These are phyloP conservation scores for human DNA, from an alignment of 2,113 vertebrate genomes.

Conservation along the genomic window DNA sequence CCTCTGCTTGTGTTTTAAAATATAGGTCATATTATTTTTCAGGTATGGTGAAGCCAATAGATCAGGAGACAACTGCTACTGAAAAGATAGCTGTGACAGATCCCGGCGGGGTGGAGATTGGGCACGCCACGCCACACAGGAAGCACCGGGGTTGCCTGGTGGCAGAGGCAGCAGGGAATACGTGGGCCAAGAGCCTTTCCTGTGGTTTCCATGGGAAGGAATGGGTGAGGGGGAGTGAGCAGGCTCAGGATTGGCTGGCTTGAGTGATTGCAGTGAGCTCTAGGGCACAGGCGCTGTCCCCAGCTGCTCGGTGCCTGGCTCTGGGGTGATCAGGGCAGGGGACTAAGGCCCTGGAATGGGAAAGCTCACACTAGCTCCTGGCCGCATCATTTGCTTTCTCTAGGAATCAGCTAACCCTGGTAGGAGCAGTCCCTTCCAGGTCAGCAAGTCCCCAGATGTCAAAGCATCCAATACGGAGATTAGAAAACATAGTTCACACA, in stretches of 20 bases:
- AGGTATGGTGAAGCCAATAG: neutral
- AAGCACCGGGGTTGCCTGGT: no score
- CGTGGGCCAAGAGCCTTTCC: neutral
- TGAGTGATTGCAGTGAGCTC: neutral
- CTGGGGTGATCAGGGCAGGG: neutral
- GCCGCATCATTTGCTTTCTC: neutral
- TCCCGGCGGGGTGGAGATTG: neutral
- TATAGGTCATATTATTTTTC: neutral
- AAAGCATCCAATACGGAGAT: neutral
- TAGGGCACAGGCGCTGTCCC: neutral
- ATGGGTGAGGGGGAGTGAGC: neutral
- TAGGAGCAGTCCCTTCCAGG: neutral
- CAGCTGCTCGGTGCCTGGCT: neutral
- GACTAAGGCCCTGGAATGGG: rapidly evolving
- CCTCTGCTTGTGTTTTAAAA: neutral
- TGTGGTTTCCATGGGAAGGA: neutral
- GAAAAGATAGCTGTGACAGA: neutral
- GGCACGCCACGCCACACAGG: neutral
- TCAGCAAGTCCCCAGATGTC: neutral
- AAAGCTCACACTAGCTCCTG: rapidly evolving
- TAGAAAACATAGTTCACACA: neutral
- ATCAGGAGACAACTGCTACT: neutral
- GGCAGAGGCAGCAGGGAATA: no score
- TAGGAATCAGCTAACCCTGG: neutral
- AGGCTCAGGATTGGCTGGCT: neutral